Conservation (phyloP, 2,797 vertebrate species). For the Mallotus villosus region DNA sequence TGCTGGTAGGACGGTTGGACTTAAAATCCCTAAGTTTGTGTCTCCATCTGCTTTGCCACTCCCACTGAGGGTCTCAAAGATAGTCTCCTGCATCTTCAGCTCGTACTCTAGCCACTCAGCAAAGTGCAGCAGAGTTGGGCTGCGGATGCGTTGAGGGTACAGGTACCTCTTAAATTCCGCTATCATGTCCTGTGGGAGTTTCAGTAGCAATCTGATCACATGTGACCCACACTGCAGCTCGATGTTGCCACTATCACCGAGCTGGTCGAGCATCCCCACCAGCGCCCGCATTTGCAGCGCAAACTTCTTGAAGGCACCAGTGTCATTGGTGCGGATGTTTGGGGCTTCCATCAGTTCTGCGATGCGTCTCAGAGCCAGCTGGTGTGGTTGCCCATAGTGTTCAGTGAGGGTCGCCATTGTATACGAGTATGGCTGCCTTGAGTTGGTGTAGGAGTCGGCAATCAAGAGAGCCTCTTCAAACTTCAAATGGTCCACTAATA, state of each 20-base stretch:
- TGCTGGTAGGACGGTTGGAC: too few relatives aligned
- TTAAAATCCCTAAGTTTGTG: too few relatives aligned
- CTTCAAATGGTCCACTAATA: not conserved
- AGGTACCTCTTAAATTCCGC: not conserved
- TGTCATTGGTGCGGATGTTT: slow-evolving; percentile 2
- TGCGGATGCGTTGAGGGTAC: slow-evolving; percentile 6
- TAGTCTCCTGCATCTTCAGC: too few relatives aligned
- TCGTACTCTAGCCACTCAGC: too few relatives aligned
- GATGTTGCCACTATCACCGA: too few relatives aligned
- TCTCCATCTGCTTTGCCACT: too few relatives aligned
- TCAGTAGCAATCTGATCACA: slow-evolving; percentile 14
- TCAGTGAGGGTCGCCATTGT: slow-evolving; percentile 11
- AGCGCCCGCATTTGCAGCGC: too few relatives aligned
- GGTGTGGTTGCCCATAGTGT: slow-evolving; percentile 25
- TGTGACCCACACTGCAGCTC: slow-evolving; percentile 20
- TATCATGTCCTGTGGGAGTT: slow-evolving; percentile 21
- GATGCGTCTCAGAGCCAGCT: slow-evolving; percentile 26
- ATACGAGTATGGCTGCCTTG: slow-evolving; percentile 7
- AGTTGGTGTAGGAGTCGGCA: slow-evolving; percentile 21
- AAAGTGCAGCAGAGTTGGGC: too few relatives aligned
- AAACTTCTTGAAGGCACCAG: slow-evolving; percentile 14
- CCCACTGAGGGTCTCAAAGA: too few relatives aligned
- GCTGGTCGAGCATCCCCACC: too few relatives aligned
- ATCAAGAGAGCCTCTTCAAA: not conserved
- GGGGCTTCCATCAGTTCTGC: slow-evolving; percentile 13